Percentiles rank a stretch among this genome's conserved stretches.
Conservation (phyloP, 2,113 vertebrate species). For the Caracal caracal region DNA sequence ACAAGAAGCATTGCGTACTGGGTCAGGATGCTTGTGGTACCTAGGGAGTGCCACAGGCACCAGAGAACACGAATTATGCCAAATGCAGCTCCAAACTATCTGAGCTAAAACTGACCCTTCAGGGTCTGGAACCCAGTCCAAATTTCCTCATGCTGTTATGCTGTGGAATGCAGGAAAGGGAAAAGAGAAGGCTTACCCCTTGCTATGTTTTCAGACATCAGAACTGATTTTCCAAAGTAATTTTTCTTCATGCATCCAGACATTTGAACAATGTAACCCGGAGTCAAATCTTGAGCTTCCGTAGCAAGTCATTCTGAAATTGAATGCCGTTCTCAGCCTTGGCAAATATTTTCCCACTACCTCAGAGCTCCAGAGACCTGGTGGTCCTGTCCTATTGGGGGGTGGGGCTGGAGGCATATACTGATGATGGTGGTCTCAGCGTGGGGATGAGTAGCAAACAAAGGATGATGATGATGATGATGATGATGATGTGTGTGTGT, state of each 20-base stretch:
- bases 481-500: not conserved
- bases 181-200: constrained; percentile 47
- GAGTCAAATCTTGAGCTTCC: constrained; percentile 44
- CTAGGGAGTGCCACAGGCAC: not conserved
- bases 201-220: constrained; percentile 39
- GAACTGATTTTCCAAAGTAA: constrained; percentile 52
- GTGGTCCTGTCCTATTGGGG: constrained; percentile 13
- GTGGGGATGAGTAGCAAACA: constrained; percentile 69
- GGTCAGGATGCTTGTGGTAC: not conserved
- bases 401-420: constrained; percentile 48
- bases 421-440: constrained; percentile 53
- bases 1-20: not conserved
- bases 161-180: not conserved
- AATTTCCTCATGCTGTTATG: not conserved
- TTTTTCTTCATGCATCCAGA: constrained; percentile 58
- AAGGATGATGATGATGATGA: constrained; percentile 58
- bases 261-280: constrained; percentile 37
- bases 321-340: constrained; percentile 52
- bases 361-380: constrained; percentile 41
- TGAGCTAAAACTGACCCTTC: constrained; percentile 60
- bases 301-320: constrained; percentile 40
- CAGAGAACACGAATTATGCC: constrained; percentile 47
- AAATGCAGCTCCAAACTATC: constrained; percentile 21
- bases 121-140: constrained; percentile 56
- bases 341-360: constrained; percentile 47